Conservation (phyloP, 2,113 vertebrate species). For the Syrrhaptes paradoxus region DNA sequence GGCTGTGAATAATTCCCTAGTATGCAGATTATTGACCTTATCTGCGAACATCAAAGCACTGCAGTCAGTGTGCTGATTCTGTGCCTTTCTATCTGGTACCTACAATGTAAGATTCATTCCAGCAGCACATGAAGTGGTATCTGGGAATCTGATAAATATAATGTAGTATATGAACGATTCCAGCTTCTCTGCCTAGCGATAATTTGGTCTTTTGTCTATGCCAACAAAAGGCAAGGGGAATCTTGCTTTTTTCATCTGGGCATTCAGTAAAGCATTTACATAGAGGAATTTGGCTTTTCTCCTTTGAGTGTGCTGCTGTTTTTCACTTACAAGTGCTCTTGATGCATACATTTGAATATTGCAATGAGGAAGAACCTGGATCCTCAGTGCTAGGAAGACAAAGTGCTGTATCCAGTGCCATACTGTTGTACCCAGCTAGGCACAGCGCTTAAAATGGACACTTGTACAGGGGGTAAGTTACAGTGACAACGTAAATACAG, state of each 20-base stretch:
- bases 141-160: slow-evolving; percentile 5
- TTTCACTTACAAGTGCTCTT: background rate
- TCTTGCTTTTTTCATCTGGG: background rate
- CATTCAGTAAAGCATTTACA: background rate
- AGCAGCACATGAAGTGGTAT: background rate
- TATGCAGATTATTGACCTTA: slow-evolving; percentile 33
- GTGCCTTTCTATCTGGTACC: background rate
- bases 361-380: background rate
- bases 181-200: background rate
- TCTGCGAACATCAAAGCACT: slow-evolving; percentile 4
- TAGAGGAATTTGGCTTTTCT: background rate
- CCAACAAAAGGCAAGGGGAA: background rate
- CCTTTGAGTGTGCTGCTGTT: background rate
- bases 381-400: background rate
- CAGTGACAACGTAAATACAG: background rate
- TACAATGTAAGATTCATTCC: background rate
- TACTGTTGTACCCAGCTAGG: background rate
- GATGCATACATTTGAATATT: background rate
- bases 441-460: background rate
- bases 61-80: background rate
- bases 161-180: background rate
- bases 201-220: background rate
- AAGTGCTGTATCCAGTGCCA: background rate
- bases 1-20: slow-evolving; percentile 1
- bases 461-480: background rate